Evolutionary conservation across 1,140 invertebrate species (phyloP), one percentile per base, ranked within the genome.

Genomic region (Drosophila simulans): DNA sequence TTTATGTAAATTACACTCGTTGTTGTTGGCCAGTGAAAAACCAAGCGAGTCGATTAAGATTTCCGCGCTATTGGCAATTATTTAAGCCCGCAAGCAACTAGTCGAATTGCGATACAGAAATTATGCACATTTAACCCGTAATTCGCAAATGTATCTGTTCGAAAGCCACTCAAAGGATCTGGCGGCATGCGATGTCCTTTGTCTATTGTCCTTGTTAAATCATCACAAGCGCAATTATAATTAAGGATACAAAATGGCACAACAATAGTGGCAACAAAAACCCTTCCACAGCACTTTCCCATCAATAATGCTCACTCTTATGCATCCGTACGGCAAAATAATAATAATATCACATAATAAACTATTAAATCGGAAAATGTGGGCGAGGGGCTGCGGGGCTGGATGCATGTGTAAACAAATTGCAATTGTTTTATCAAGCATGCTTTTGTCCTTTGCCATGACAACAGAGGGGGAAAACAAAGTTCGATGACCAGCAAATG

Each of bases 361-460:
- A 80, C 78, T 81, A 77, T 81, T 81, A 81, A 81, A 27, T 59
- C 53, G 58, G 56, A 52, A 48, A 73, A 55, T 39, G 25, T 17
- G 15, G n/a, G n/a, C n/a, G 31, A 17, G 39, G n/a, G 31, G 34
- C 3, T 13, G 39, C 15, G 34, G 37, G 40, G 35, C 34, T 27
- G 55, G 54, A 63, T 68, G 66, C 66, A 64, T 65, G 66, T 78
- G 77, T 66, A 80, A 80, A 80, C 63, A 80, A 80, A 80, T 80
- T 81, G 78, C 73, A 81, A 81, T 81, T 81, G 78, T 81, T 81
- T 77, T 62, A 81, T 81, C 53, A 71, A 77, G 78, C 78, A 70
- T 81, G 60, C 53, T 51, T 72, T 73, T 81, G 78, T 81, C 57
- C 52, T 63, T 81, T 27, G 57, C 59, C 79, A 81, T 81, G 78